Conservation (phyloP, 2,113 vertebrate genomes). For the Uria lomvia region DNA sequence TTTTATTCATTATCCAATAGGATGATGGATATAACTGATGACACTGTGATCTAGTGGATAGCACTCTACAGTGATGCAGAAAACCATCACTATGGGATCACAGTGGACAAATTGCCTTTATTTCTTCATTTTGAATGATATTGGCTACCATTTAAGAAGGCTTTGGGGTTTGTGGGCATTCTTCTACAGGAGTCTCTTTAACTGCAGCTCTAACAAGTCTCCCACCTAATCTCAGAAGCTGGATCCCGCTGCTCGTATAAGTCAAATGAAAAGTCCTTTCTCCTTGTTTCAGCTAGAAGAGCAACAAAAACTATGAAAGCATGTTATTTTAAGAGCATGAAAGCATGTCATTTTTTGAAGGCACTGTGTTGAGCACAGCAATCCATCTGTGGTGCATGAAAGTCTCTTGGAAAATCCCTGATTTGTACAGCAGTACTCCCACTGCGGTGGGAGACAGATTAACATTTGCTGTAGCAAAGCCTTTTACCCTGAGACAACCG, state of each 20-base stretch:
- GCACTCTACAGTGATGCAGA: neutral
- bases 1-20: neutral
- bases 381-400: neutral
- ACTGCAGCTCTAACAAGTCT: neutral
- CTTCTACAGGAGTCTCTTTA: neutral
- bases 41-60: neutral
- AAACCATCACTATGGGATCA: neutral
- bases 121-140: neutral
- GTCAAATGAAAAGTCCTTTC: neutral
- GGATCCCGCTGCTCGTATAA: neutral
- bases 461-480: neutral
- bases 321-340: neutral
- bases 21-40: neutral
- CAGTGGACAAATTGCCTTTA: neutral
- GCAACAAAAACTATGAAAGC: neutral
- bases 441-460: neutral
- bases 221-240: neutral
- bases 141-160: neutral
- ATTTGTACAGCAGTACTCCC: neutral
- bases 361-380: neutral
- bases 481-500: neutral
- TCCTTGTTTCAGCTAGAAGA: neutral
- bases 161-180: neutral
- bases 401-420: neutral
- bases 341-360: constrained; percentile 3